Conservation (phyloP, 2,113 vertebrate species). For the western clawed frog (Xenopus tropicalis) region DNA sequence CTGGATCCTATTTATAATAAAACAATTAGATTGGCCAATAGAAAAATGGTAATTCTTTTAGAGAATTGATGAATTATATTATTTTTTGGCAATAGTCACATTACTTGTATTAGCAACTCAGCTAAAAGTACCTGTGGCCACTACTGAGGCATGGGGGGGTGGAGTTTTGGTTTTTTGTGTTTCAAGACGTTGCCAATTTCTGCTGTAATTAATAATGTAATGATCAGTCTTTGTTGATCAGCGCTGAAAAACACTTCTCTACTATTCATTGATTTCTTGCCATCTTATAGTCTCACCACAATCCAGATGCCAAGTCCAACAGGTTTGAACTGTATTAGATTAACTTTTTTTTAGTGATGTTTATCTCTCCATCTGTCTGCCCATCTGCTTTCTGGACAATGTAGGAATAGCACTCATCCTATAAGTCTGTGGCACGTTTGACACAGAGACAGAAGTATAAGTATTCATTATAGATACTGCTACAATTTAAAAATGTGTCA, state of each 20-base stretch:
- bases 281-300: slow-evolving; percentile 21
- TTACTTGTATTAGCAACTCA: too few species aligned
- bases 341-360: slow-evolving; percentile 20
- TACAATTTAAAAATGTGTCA: too few species aligned
- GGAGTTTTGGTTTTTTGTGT: not conserved
- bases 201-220: slow-evolving; percentile 35
- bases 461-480: too few species aligned
- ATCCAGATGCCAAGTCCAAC: slow-evolving; percentile 25
- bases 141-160: too few species aligned
- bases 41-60: too few species aligned
- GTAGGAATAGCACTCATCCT: slow-evolving; percentile 1
- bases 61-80: too few species aligned
- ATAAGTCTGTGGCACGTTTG: not conserved
- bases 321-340: slow-evolving; percentile 35
- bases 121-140: too few species aligned
- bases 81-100: too few species aligned
- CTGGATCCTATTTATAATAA: too few species aligned
- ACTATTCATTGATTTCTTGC: slow-evolving; percentile 34
- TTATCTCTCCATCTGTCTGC: slow-evolving; percentile 33
- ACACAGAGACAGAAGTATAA: too few species aligned
- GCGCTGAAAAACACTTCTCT: slow-evolving; percentile 21
- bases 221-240: slow-evolving; percentile 33
- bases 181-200: slow-evolving; percentile 8
- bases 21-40: too few species aligned
- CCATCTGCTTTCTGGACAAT: slow-evolving; percentile 30